phyloP scores from a whole-genome alignment of 1,140 invertebrate species.

The Oncopodura yosiiana region DNA sequence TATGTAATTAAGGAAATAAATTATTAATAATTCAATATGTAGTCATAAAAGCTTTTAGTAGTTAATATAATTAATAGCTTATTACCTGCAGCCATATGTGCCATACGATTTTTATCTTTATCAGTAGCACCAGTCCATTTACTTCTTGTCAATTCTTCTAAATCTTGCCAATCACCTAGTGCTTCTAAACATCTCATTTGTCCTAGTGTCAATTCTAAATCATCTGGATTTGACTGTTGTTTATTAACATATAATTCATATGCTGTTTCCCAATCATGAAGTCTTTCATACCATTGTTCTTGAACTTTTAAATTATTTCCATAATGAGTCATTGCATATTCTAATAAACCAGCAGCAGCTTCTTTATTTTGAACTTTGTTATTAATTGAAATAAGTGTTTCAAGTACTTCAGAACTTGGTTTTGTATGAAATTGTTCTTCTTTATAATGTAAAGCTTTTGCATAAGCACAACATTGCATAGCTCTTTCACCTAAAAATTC shows the following conservation, averaged over 20 bases:
- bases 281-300: slow-evolving; percentile 96
- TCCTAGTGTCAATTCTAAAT: slow-evolving; percentile 76
- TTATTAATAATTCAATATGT: neutral
- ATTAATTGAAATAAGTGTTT: slow-evolving; percentile 92
- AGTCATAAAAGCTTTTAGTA: neutral
- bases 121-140: slow-evolving; percentile 62
- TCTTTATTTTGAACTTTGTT: slow-evolving; percentile 98
- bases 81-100: slow-evolving; percentile 81
- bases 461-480: slow-evolving; percentile 54
- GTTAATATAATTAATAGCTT: neutral
- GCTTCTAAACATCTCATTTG: slow-evolving; percentile 96
- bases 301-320: slow-evolving; percentile 66
- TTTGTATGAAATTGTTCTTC: slow-evolving; percentile 84
- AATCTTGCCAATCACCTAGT: slow-evolving; percentile 81
- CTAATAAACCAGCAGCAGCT: slow-evolving; percentile 82
- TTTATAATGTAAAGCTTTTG: slow-evolving; percentile 97
- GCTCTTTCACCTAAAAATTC: slow-evolving; percentile 57
- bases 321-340: slow-evolving; percentile 77
- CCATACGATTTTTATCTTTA: slow-evolving; percentile 68
- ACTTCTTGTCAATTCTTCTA: slow-evolving; percentile 65
- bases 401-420: slow-evolving; percentile 71
- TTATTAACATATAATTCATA: slow-evolving; percentile 66
- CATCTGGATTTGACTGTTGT: slow-evolving; percentile 49
- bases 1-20: slow-evolving; percentile 8
- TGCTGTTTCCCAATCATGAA: slow-evolving; percentile 97